Base-by-base conservation (phyloP, 2,113 vertebrate species). In the Gobio gobio region DNA sequence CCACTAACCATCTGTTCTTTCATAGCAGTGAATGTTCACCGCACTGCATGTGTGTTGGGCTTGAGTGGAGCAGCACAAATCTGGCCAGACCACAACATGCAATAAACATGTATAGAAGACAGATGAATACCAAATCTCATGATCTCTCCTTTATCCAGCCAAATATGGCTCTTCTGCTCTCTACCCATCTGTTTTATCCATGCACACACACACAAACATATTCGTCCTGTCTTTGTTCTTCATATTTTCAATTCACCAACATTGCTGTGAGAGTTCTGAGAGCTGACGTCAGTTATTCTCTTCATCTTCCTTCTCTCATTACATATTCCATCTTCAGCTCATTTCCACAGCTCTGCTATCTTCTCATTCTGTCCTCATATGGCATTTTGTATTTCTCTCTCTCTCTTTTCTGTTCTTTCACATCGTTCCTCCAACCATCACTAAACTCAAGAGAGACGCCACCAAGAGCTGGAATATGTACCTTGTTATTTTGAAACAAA, bases 1-100 rank as follows among this genome's bases (percentile, higher is more conserved):
- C 59, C 45, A 59, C 70, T 79, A 79, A 56, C 84, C 83, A 86
- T 83, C 88, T 88, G 86, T 61, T 80, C 26, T 54, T 26, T 26
- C 29, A 76, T 70, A 51, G n/a, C 26, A 4, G 20, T 78, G 54
- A 33, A 29, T 63, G 51, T 54, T 54, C 75, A 82, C 56, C 20
- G 43, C 72, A 33, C 72, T 70, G 36, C 45, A 6, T 76, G 76
- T 43, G 26, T 82, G 81, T 20, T 73, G 47, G 77, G 49, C 66
- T 79, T 24, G 40, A 40, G 80, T 77, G 68, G 47, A 40, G 59
- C 63, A 45, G 88, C 49, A 51, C 83, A 78, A 24, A 82, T 29
- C 64, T 45, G 16, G 78, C 43, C 76, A 72, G 22, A 75, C 40
- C 75, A 63, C 13, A 61, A 73, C 63, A 83, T n/a, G 43, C 45